Conservation (phyloP, 2,113 vertebrate genomes). For the Oreocharis arfaki region DNA sequence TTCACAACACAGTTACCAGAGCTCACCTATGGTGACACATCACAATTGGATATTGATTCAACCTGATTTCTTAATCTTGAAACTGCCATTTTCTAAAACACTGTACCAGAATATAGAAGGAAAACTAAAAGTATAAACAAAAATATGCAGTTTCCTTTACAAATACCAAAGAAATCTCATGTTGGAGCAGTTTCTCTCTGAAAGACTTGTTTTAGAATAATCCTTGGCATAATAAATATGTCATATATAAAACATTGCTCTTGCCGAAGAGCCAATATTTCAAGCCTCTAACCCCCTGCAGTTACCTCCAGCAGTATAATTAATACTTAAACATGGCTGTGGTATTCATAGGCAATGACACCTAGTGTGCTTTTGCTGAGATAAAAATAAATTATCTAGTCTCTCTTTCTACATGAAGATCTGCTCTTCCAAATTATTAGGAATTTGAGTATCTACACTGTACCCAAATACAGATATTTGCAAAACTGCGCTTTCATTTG, state of each 20-base stretch:
- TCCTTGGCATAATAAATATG: background rate
- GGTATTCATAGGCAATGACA: background rate
- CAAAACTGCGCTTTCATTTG: background rate
- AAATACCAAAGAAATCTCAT: background rate
- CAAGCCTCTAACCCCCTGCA: background rate
- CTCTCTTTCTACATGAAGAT: background rate
- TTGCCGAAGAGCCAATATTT: background rate
- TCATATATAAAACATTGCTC: background rate
- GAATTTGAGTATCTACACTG: background rate
- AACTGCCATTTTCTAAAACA: background rate
- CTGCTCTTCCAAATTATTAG: background rate
- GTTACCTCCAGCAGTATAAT: background rate
- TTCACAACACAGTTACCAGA: background rate
- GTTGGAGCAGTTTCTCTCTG: background rate
- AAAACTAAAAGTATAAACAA: background rate
- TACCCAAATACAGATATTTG: background rate
- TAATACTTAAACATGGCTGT: background rate
- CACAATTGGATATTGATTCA: background rate
- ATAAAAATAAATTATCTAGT: background rate
- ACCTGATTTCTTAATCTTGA: background rate
- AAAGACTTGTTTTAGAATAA: background rate
- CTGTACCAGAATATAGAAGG: background rate
- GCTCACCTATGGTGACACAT: fast-evolving
- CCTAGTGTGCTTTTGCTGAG: background rate
- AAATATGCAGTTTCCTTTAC: background rate